These are phyloP conservation scores for Siderastrea radians DNA, from an alignment of 92 coral and sea anemone species.

Conservation along the genomic window DNA sequence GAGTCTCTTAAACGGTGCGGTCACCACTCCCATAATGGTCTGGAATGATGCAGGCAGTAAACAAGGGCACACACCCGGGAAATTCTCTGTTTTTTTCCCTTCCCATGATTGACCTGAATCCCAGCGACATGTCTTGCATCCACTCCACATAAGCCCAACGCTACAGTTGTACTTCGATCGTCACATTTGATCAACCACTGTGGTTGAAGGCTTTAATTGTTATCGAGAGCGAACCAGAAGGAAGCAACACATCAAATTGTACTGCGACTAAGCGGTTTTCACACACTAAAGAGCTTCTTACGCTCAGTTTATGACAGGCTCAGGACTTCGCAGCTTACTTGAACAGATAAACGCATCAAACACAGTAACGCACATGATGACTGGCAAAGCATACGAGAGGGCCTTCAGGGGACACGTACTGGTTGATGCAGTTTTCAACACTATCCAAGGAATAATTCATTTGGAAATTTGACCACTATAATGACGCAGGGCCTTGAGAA, in stretches of 20 bases:
- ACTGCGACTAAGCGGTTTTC: constrained; percentile 56
- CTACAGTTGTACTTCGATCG: constrained; percentile 32
- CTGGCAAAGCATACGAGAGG: not conserved
- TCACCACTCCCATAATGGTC: constrained; percentile 62
- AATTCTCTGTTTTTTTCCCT: constrained; percentile 59
- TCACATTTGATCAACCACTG: constrained; percentile 33
- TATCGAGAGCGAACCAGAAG: constrained; percentile 51
- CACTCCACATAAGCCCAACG: constrained; percentile 61
- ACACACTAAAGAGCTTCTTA: constrained; percentile 65
- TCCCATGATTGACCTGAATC: constrained; percentile 71
- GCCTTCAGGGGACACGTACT: not conserved
- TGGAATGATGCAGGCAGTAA: constrained; percentile 61
- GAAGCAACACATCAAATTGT: constrained; percentile 36
- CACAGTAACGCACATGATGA: constrained; percentile 60
- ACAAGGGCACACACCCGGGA: constrained; percentile 53
- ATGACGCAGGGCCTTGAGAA: too few relatives aligned
- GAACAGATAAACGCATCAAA: constrained; percentile 62
- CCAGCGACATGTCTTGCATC: constrained; percentile 63
- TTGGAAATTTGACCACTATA: too few relatives aligned
- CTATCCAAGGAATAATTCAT: not conserved
- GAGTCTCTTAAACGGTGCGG: constrained; percentile 20
- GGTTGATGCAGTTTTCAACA: not conserved
- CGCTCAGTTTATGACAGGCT: constrained; percentile 39
- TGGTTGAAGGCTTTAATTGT: constrained; percentile 68
- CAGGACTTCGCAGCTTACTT: constrained; percentile 13